phyloP scores from a whole-genome alignment of 1,140 invertebrate genomes.

The Chymomyza costata region DNA sequence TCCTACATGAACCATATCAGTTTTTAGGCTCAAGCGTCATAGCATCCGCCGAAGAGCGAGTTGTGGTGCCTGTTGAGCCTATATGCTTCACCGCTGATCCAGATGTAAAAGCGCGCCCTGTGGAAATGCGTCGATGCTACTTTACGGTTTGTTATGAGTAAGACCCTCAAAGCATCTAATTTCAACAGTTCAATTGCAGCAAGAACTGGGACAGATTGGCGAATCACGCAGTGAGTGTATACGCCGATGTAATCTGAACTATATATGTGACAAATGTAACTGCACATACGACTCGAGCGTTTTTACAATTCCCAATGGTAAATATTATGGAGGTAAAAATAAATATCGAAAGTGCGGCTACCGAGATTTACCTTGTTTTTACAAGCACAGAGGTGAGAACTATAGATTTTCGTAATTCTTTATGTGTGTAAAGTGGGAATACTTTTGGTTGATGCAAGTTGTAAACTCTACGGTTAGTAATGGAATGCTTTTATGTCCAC shows the following conservation, averaged over 20 bases:
- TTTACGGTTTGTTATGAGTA: constrained; percentile 21
- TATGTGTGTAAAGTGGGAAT: no score
- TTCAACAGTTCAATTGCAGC: background rate
- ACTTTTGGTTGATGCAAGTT: no score
- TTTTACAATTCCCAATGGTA: background rate
- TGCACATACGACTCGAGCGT: constrained; percentile 17
- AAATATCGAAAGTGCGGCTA: no score
- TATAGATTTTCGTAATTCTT: no score
- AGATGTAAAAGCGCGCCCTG: constrained; percentile 41
- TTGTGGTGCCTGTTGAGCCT: constrained; percentile 44
- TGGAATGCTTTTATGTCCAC: no score
- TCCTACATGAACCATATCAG: constrained; percentile 44
- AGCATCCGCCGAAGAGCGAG: constrained; percentile 44
- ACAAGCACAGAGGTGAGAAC: constrained; percentile 26
- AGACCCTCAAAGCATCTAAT: background rate
- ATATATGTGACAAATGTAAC: constrained; percentile 36
- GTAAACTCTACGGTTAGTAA: no score
- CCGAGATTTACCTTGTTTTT: constrained; percentile 33
- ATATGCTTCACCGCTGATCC: constrained; percentile 39
- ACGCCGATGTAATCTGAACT: constrained; percentile 31
- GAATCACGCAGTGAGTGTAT: constrained; percentile 42
- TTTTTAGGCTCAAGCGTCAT: constrained; percentile 43
- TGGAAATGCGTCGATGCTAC: constrained; percentile 45
- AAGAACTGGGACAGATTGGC: constrained; percentile 6
- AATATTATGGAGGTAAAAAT: no score